These are phyloP conservation scores for Bradysia coprophila DNA, from an alignment of 1,140 invertebrate species.

Conservation along the genomic window DNA sequence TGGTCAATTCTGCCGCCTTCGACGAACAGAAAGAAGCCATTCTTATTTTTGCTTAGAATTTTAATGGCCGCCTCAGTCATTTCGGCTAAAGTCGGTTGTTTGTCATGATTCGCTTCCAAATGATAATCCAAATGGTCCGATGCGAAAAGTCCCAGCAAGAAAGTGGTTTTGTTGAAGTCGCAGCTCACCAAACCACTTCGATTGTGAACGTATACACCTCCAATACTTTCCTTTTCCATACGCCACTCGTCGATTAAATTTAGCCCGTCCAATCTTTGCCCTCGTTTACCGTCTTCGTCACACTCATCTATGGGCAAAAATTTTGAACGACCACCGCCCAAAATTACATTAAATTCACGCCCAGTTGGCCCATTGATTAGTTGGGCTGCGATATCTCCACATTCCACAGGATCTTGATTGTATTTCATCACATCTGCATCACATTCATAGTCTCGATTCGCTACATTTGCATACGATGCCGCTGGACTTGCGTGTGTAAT, in stretches of 20 bases:
- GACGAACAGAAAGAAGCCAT: slow-evolving; percentile 44
- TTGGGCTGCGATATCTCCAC: slow-evolving; percentile 34
- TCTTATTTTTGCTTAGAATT: slow-evolving; percentile 43
- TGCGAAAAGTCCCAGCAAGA: slow-evolving; percentile 31
- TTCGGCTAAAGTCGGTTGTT: slow-evolving; percentile 49
- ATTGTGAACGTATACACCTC: slow-evolving; percentile 38
- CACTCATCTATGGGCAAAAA: slow-evolving; percentile 29
- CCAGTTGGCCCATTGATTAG: slow-evolving; percentile 37
- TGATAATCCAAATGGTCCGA: slow-evolving; percentile 18
- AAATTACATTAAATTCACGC: slow-evolving; percentile 33
- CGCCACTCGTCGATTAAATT: slow-evolving; percentile 32
- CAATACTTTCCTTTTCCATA: slow-evolving; percentile 12
- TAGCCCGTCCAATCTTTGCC: slow-evolving; percentile 26
- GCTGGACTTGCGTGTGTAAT: slow-evolving; percentile 57
- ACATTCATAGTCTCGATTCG: slow-evolving; percentile 50
- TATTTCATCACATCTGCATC: slow-evolving; percentile 51
- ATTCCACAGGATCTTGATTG: slow-evolving; percentile 22
- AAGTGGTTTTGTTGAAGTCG: slow-evolving; percentile 15
- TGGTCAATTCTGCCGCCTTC: slow-evolving; percentile 54
- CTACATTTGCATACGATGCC: slow-evolving; percentile 42
- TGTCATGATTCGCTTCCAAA: slow-evolving; percentile 30
- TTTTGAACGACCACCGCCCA: slow-evolving; percentile 44
- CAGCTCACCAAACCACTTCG: slow-evolving; percentile 25
- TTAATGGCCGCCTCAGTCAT: slow-evolving; percentile 57
- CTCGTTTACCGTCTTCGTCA: slow-evolving; percentile 27